These are phyloP conservation scores for Hemitrygon akajei DNA, from an alignment of 2,797 vertebrate species.

Conservation along the genomic window DNA sequence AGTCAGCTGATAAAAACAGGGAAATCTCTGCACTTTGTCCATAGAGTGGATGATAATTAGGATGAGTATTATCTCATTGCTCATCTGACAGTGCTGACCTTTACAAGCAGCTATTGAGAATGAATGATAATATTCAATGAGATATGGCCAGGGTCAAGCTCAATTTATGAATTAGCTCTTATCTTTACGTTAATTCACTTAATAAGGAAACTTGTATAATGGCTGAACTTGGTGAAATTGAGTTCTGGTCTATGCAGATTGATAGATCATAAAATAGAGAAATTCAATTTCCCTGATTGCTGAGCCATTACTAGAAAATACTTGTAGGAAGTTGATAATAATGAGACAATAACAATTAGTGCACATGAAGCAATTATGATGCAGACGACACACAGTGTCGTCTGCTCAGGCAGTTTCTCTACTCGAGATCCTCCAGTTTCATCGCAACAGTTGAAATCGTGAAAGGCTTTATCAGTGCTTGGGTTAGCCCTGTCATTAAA, in stretches of 20 bases:
- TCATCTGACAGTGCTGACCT: background rate
- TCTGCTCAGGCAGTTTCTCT: background rate
- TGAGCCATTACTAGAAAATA: background rate
- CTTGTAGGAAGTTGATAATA: background rate
- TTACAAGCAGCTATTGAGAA: background rate
- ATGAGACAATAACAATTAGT: background rate
- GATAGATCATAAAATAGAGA: background rate
- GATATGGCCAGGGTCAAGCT: too few relatives aligned
- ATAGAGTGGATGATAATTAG: background rate
- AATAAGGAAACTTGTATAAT: background rate
- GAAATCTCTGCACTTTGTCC: background rate
- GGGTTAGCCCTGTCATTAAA: too few relatives aligned
- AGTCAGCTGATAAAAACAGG: background rate
- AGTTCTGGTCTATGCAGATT: background rate
- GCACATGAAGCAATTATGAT: background rate
- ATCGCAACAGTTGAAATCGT: background rate
- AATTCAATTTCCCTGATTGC: slow-evolving; percentile 1
- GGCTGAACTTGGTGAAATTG: background rate
- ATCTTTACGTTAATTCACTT: background rate
- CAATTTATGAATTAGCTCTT: background rate
- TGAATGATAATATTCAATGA: background rate
- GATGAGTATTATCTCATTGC: background rate
- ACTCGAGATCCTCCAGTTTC: background rate
- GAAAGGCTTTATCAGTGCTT: too few relatives aligned
- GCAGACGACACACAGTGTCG: background rate